Percentiles rank a stretch among this genome's conserved stretches.
Conservation (phyloP, 1,140 invertebrate genomes). For the Argopecten irradians region DNA sequence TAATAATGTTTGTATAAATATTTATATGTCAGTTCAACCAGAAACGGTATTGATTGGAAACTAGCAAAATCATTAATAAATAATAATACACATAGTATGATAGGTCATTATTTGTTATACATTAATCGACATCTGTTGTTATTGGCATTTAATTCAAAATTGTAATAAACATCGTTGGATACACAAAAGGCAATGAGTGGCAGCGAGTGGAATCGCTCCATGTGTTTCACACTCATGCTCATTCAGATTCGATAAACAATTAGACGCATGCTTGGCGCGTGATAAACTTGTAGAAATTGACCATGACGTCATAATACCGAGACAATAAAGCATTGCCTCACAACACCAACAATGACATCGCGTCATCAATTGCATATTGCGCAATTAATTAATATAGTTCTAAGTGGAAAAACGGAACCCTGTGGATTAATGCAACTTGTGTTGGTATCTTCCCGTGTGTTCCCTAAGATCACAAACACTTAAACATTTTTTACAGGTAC, state of each 20-base stretch:
- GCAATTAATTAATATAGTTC: background rate
- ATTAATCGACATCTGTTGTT: background rate
- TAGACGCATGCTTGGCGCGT: too few species aligned
- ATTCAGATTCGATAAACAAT: too few species aligned
- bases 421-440: background rate
- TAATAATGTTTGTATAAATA: background rate
- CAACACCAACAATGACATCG: background rate
- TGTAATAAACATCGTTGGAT: background rate
- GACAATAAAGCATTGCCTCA: background rate
- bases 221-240: too few species aligned
- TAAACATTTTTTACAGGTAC: too few species aligned
- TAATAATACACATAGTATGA: too few species aligned
- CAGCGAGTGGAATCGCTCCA: too few species aligned
- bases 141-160: background rate
- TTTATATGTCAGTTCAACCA: background rate
- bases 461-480: too few species aligned
- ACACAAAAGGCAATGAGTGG: background rate
- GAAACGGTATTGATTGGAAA: background rate
- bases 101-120: too few species aligned
- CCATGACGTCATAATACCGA: too few species aligned
- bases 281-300: too few species aligned
- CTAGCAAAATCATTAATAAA: too few species aligned
- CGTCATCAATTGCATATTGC: background rate
- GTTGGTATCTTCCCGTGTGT: background rate
- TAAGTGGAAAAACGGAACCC: background rate